Evolutionary conservation across 2,797 vertebrate species (phyloP).

Genomic region (Triplophysa bombifrons): DNA sequence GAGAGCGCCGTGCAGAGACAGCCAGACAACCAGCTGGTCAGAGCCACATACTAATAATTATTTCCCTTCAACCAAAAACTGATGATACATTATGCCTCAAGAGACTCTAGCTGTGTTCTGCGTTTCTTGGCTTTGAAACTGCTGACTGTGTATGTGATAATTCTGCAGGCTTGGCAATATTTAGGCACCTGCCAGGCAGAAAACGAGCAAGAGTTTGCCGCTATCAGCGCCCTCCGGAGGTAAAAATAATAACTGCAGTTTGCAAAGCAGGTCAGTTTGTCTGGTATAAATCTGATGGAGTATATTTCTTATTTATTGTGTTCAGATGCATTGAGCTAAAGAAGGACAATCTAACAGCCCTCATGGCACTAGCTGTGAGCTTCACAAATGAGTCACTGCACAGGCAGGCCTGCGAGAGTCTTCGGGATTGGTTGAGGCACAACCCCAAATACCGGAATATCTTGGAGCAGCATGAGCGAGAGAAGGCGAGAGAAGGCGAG

Average conservation of each 20-base stretch:
- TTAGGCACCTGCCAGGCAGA: constrained; percentile 97
- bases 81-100: constrained; percentile 3
- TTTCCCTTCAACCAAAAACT: neutral
- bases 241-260: constrained; percentile 56
- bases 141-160: constrained; percentile 29
- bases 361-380: constrained; percentile 96
- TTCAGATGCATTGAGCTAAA: constrained; percentile 92
- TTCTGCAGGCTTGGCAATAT: constrained; percentile 93
- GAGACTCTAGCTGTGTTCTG: constrained; percentile 15
- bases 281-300: neutral
- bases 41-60: constrained; percentile 50
- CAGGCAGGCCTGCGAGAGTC: constrained; percentile 95
- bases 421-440: constrained; percentile 92
- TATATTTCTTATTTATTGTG: neutral
- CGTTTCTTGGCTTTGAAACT: constrained; percentile 24
- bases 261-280: neutral
- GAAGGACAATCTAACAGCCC: constrained; percentile 91
- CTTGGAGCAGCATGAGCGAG: constrained; percentile 76
- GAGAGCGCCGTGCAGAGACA: constrained; percentile 94
- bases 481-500: constrained; percentile 62
- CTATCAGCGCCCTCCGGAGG: constrained; percentile 96
- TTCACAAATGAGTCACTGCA: constrained; percentile 98
- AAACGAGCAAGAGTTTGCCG: constrained; percentile 96
- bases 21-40: constrained; percentile 93
- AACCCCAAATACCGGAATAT: constrained; percentile 85